Conservation (phyloP, 2,797 vertebrate genomes). For the Catostomus latipinnis region DNA sequence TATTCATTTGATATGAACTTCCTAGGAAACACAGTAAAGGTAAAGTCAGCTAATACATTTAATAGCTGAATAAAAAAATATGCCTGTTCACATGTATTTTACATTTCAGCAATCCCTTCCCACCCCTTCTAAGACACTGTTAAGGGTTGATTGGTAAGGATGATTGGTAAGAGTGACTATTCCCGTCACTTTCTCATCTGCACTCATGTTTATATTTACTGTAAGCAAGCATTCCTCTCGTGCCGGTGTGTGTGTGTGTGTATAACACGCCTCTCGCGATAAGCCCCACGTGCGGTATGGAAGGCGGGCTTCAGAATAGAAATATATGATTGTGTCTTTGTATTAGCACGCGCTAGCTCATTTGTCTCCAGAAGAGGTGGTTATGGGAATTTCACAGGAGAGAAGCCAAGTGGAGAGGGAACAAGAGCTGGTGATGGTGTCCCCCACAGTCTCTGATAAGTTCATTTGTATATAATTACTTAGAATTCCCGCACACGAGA, state of each 20-base stretch:
- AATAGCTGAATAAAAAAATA: constrained; percentile 8
- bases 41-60: constrained; percentile 25
- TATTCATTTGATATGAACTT: neutral
- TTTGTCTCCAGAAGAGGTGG: constrained; percentile 52
- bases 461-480: constrained; percentile 73
- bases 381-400: constrained; percentile 65
- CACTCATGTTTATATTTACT: constrained; percentile 33
- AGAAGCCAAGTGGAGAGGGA: constrained; percentile 65
- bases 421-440: constrained; percentile 60
- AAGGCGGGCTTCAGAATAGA: constrained; percentile 30
- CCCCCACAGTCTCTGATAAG: constrained; percentile 63
- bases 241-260: neutral
- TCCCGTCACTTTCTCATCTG: constrained; percentile 22
- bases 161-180: constrained; percentile 18
- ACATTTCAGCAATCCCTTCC: constrained; percentile 33
- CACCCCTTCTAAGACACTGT: constrained; percentile 25
- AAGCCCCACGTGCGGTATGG: neutral
- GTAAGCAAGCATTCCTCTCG: constrained; percentile 10
- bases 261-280: constrained; percentile 19
- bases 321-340: constrained; percentile 52
- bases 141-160: constrained; percentile 19
- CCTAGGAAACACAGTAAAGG: neutral
- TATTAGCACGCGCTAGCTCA: constrained; percentile 44
- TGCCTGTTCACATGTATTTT: neutral
- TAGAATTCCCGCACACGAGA: constrained; percentile 58